Evolutionary conservation across 2,797 vertebrate species (phyloP), one percentile per base, ranked within the genome.

Genomic region (Salarias fasciatus): DNA sequence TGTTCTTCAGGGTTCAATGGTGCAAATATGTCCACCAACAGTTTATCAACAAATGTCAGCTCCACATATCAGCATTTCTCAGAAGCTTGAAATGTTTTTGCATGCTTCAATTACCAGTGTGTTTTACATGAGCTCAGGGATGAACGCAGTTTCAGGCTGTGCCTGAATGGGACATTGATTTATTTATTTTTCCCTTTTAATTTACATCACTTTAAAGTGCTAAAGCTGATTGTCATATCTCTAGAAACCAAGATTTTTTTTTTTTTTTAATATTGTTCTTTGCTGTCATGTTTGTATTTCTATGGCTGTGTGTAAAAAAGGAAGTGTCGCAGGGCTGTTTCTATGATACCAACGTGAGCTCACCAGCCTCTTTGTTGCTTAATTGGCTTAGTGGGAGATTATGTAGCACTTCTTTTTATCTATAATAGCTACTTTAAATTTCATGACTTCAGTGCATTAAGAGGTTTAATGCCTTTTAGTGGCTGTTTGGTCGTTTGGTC

Each of bases 1-100:
- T 6, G 6, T 41, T 64, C 45, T 35, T 0, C 24, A 24, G 52
- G 24, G 36, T 38, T 29, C 56, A 55, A 13, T 3, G 12, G 48
- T 10, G 51, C 24, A 11, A 47, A 63, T 18, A 63, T 11, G 10
- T 65, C 61, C 35, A 49, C 50, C 33, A n/a, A 48, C 52, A 42
- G 67, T 74, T 69, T 57, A 45, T 83, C 79, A 79, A 53, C 65
- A 44, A 37, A 52, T 36, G 9, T 31, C 43, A 57, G 36, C 59
- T 75, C 49, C 67, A 60, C 31, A 1, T 57, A 69, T 80, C 76
- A 78, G 48, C 48, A 43, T 62, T 62, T 52, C 50, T 64, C 18
- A 52, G 68, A 50, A 35, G 78, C 70, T 65, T 76, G 71, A 74
- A 77, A 82, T 69, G 57, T 61, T 75, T 67, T 40, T 15, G 11